Evolutionary conservation across 1,140 invertebrate species (phyloP).

Genomic region (Leptinotarsa lineolata): DNA sequence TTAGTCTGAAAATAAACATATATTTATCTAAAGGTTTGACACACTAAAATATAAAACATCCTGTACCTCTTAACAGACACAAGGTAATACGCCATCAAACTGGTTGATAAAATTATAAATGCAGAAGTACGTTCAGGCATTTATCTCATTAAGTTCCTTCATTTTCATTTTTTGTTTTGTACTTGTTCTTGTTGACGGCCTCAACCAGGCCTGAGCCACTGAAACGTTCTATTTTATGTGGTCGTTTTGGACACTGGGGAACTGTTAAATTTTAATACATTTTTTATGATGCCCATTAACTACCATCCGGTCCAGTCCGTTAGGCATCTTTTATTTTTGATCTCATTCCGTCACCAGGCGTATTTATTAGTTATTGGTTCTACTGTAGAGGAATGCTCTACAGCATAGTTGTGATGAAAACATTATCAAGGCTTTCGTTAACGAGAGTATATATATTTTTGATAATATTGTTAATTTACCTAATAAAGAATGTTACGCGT

Average conservation of each 20-base stretch:
- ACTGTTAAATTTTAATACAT: constrained; percentile 7
- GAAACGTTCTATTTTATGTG: background rate
- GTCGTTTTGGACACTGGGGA: background rate
- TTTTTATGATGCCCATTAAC: constrained; percentile 5
- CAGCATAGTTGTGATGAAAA: too few relatives aligned
- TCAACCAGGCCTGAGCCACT: background rate
- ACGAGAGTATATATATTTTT: too few relatives aligned
- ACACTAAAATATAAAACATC: too few relatives aligned
- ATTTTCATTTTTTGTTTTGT: background rate
- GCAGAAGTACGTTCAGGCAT: constrained; percentile 2
- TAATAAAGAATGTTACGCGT: too few relatives aligned
- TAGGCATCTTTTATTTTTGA: background rate
- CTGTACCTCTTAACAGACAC: too few relatives aligned
- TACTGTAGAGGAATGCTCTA: too few relatives aligned
- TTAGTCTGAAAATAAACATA: too few relatives aligned
- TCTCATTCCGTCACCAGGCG: background rate
- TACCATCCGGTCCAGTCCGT: constrained; percentile 1
- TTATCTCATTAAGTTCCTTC: background rate
- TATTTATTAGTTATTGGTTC: too few relatives aligned
- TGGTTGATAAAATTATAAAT: constrained; percentile 6
- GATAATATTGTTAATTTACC: too few relatives aligned
- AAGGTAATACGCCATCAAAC: background rate
- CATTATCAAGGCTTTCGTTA: too few relatives aligned
- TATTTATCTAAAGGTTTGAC: too few relatives aligned
- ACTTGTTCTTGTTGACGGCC: background rate